phyloP scores from a whole-genome alignment of 2,888 invertebrate genomes.

The Vandiemenella viatica region DNA sequence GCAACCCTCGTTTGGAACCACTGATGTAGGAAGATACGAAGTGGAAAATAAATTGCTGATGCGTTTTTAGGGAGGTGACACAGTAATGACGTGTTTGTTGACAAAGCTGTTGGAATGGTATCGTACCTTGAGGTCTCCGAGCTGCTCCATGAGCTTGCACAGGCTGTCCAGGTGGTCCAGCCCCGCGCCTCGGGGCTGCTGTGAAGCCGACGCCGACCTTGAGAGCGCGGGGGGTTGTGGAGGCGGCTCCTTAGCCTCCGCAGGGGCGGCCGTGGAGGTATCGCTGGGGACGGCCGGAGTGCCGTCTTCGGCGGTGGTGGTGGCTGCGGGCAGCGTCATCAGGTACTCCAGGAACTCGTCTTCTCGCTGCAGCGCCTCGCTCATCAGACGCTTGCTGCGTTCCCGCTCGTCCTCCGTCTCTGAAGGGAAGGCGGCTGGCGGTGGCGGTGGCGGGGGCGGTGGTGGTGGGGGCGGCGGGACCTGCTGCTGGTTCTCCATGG shows the following conservation, averaged over 20 bases:
- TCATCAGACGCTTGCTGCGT: slow-evolving; percentile 9
- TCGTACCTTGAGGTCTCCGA: slow-evolving; percentile 38
- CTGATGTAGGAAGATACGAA: background rate
- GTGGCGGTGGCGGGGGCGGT: no score
- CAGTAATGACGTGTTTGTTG: background rate
- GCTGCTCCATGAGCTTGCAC: slow-evolving; percentile 59
- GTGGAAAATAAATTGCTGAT: background rate
- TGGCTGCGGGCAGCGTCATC: slow-evolving; percentile 25
- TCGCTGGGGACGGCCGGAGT: background rate
- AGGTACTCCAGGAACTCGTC: slow-evolving; percentile 34
- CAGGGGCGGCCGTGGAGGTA: slow-evolving; percentile 17
- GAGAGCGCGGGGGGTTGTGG: slow-evolving; percentile 5
- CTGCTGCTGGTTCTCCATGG: no score
- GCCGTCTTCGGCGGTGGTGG: slow-evolving; percentile 9
- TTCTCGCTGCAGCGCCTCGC: slow-evolving; percentile 20
- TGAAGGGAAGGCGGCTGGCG: no score
- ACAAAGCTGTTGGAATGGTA: background rate
- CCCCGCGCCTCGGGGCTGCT: slow-evolving; percentile 20
- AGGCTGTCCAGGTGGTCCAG: slow-evolving; percentile 69
- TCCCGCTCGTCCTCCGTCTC: slow-evolving; percentile 6
- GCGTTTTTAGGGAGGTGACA: background rate
- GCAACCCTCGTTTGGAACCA: background rate
- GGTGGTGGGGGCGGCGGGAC: no score
- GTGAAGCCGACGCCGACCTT: slow-evolving; percentile 7
- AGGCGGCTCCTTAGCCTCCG: slow-evolving; percentile 6